Base-by-base conservation (phyloP, 2,888 invertebrate genomes). In the Heliconius sara region DNA sequence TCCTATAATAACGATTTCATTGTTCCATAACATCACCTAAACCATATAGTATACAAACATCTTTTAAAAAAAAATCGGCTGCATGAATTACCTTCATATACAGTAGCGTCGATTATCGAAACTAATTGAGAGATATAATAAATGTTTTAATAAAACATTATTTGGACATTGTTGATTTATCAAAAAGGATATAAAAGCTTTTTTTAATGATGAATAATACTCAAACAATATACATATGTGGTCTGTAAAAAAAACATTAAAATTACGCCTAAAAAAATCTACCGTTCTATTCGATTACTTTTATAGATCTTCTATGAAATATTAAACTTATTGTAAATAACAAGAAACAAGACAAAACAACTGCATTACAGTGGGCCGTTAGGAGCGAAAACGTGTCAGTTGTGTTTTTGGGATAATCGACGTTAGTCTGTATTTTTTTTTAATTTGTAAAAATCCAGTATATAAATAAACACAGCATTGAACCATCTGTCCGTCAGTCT, bases 401-500 rank as follows among this genome's bases (percentile, higher is more conserved):
- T 39, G 16, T 47, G 16, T 16, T 1, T 47, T 60, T 60, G 1
- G 3, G 60, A 60, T 60, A 60, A 60, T 60, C 60, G 60, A 60
- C 60, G 60, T 60, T 60, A 12, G 2, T 3, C 10, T 19, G 19
- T 52, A 52, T 52, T 6, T 6, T 19, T 47, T 10, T 47, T 47
- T 47, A 47, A 22, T 60, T 10, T 3, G 10, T n/a, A 60, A 60
- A 60, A n/a, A n/a, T n/a, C 60, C n/a, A n/a, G 3, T n/a, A 60
- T 60, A 60, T 60, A 39, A 39, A 39, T 52, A 60, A 60, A 12
- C 60, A 60, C 60, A 60, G 60, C 10, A 1, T n/a, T 27, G 27
- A 12, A 27, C 65, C 65, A 27, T 25, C 25, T 13, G 27, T 65
- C 65, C 27, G 65, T 16, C 65, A n/a, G n/a, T 81, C 95, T 96